Evolutionary conservation across 2,797 vertebrate species (phyloP).

Genomic region (Scolopax rusticola): DNA sequence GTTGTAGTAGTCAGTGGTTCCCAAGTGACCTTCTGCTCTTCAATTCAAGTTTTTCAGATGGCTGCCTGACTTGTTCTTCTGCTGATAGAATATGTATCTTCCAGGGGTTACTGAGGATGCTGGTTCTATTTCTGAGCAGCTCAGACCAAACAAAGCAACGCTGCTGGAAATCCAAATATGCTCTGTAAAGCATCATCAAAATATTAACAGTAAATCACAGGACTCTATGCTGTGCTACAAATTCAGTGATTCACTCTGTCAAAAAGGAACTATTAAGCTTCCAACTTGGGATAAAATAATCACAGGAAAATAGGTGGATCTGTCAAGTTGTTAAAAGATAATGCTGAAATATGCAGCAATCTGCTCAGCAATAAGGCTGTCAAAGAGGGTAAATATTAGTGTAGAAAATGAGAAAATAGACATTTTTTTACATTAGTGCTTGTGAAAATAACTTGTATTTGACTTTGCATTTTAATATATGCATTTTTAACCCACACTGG

Average conservation of each 20-base stretch:
- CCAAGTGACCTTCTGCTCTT: neutral
- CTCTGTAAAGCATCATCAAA: neutral
- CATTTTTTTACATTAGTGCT: slow-evolving; percentile 1
- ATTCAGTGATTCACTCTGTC: slow-evolving; percentile 49
- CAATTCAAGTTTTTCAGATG: neutral
- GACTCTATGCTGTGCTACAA: neutral
- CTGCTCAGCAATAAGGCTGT: slow-evolving; percentile 39
- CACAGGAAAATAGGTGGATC: slow-evolving; percentile 66
- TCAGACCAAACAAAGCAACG: neutral
- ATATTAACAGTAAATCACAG: slow-evolving; percentile 41
- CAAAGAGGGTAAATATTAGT: slow-evolving; percentile 69
- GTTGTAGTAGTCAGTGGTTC: neutral
- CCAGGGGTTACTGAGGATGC: neutral
- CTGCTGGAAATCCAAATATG: neutral
- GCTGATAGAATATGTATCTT: neutral
- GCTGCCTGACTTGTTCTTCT: neutral
- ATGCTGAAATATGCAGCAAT: slow-evolving; percentile 67
- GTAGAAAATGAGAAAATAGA: slow-evolving; percentile 44
- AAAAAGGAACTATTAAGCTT: slow-evolving; percentile 52
- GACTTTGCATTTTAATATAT: slow-evolving; percentile 37
- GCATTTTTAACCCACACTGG: neutral
- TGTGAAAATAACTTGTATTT: slow-evolving; percentile 50
- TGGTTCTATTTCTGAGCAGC: neutral
- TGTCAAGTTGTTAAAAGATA: slow-evolving; percentile 73
- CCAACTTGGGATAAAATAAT: slow-evolving; percentile 63